Conservation (phyloP, 2,888 invertebrate species). For the Leucophora obtusa region DNA sequence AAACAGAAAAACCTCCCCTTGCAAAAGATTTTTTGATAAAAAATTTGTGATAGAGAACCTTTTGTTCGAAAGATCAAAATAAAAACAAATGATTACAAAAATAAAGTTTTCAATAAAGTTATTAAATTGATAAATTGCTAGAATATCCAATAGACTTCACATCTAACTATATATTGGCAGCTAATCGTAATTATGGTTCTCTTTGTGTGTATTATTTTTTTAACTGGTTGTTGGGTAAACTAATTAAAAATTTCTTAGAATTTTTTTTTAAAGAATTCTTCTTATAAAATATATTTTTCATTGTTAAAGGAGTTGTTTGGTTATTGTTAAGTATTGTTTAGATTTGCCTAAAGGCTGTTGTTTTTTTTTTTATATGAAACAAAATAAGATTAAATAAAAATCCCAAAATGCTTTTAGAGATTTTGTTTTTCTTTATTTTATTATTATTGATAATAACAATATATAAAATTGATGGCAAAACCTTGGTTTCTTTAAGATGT, state of each 20-base stretch:
- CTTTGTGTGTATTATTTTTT: neutral
- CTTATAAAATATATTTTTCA: neutral
- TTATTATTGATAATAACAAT: no score
- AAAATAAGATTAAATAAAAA: no score
- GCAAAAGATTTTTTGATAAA: neutral
- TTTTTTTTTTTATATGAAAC: neutral
- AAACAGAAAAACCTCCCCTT: neutral
- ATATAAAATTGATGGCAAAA: neutral
- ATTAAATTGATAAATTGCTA: conserved; percentile 57
- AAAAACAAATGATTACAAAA: neutral
- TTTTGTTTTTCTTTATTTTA: neutral
- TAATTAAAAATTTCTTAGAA: conserved; percentile 49
- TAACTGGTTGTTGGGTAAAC: conserved; percentile 5
- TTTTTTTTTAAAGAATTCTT: neutral
- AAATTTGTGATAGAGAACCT: no score
- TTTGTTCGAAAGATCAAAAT: neutral
- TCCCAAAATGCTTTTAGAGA: neutral
- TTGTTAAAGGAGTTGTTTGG: neutral
- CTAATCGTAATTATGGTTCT: conserved; percentile 12
- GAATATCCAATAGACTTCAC: neutral
- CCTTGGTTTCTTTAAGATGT: neutral
- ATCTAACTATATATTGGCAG: conserved; percentile 13
- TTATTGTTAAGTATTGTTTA: conserved; percentile 6
- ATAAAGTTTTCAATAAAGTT: conserved; percentile 50
- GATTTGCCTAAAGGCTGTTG: conserved; percentile 21